These are phyloP conservation scores for Cyclopterus lumpus DNA, from an alignment of 2,797 vertebrate species.

Conservation along the genomic window DNA sequence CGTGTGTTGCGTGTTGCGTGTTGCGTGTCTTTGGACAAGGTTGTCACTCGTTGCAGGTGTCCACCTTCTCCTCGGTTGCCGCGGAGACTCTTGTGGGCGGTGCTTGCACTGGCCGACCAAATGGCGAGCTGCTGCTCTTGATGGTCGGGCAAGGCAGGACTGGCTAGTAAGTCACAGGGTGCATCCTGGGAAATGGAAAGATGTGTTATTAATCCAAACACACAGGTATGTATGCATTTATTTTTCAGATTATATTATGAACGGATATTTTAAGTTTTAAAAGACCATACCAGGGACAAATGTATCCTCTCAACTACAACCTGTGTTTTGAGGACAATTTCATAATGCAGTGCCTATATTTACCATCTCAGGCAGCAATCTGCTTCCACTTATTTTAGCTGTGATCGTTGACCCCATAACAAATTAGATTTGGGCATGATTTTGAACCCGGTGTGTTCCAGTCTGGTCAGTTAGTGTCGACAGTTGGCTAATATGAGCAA, in stretches of 20 bases:
- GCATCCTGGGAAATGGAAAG: constrained; percentile 85
- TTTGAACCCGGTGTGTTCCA: not conserved
- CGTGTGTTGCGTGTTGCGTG: constrained; percentile 16
- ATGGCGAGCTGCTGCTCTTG: constrained; percentile 88
- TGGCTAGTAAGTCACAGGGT: constrained; percentile 92
- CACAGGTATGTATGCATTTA: not conserved
- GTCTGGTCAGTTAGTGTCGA: not conserved
- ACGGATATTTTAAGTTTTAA: not conserved
- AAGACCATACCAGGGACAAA: not conserved
- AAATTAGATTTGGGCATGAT: not conserved
- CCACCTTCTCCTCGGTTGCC: constrained; percentile 86
- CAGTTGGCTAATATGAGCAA: not conserved
- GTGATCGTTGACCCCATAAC: not conserved
- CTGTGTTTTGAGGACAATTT: not conserved
- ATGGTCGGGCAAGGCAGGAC: constrained; percentile 88
- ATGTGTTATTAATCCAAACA: not conserved
- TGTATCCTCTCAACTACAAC: not conserved
- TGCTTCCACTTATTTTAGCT: not conserved
- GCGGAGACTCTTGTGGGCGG: constrained; percentile 84
- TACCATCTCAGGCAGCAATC: not conserved
- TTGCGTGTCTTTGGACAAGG: constrained; percentile 30
- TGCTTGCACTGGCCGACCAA: constrained; percentile 91
- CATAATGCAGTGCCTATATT: not conserved
- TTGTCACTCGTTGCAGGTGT: constrained; percentile 81
- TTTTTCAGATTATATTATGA: not conserved